These are phyloP conservation scores for Scolopax rusticola DNA, from an alignment of 2,797 vertebrate genomes.

Conservation along the genomic window DNA sequence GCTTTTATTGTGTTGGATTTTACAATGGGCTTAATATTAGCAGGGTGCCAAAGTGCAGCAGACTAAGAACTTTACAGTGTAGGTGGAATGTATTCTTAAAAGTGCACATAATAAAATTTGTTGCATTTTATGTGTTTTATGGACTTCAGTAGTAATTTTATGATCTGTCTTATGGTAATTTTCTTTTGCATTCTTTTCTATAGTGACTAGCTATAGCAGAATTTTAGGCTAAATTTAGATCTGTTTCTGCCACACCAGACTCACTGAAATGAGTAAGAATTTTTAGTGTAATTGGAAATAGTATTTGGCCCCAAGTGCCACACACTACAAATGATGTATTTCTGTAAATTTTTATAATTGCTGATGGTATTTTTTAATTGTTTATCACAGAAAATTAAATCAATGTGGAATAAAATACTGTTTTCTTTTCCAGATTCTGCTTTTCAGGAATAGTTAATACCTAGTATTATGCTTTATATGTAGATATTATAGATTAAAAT, in stretches of 20 bases:
- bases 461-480: conserved; percentile 64
- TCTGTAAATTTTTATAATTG: conserved; percentile 54
- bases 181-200: conserved; percentile 58
- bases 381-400: conserved; percentile 56
- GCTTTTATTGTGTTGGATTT: conserved; percentile 79
- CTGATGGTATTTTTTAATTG: conserved; percentile 39
- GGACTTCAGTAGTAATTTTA: conserved; percentile 52
- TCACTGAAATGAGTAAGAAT: conserved; percentile 3
- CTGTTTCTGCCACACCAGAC: not conserved
- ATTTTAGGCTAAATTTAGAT: conserved; percentile 31
- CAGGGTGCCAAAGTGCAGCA: conserved; percentile 79
- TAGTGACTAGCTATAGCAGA: not conserved
- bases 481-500: conserved; percentile 73
- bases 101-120: conserved; percentile 61
- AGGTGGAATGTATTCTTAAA: conserved; percentile 75
- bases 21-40: conserved; percentile 81
- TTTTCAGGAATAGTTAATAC: conserved; percentile 64
- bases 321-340: conserved; percentile 25
- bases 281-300: not conserved
- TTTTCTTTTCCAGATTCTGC: conserved; percentile 57
- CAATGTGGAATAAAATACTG: conserved; percentile 64
- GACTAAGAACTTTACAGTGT: conserved; percentile 76
- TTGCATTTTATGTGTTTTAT: conserved; percentile 69
- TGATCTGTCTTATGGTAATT: conserved; percentile 50
- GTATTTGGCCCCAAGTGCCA: not conserved